These are phyloP conservation scores for Siniperca scherzeri DNA, from an alignment of 2,797 vertebrate genomes.

Conservation along the genomic window DNA sequence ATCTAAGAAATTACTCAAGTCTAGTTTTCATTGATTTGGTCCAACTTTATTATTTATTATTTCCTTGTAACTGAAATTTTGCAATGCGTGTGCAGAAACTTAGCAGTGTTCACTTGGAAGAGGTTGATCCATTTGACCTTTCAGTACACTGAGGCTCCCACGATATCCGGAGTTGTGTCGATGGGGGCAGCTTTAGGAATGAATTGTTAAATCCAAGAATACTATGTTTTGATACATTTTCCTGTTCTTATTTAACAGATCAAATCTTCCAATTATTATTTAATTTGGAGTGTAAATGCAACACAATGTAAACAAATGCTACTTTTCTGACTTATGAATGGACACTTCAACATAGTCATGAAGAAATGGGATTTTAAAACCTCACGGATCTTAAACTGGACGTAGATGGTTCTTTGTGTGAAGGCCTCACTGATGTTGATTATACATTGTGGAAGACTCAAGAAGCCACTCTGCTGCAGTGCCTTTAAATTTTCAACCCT, in stretches of 20 bases:
- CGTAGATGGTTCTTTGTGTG: slow-evolving; percentile 39
- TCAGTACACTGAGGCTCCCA: slow-evolving; percentile 34
- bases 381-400: slow-evolving; percentile 44
- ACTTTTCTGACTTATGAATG: slow-evolving; percentile 35
- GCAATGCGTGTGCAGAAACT: slow-evolving; percentile 46
- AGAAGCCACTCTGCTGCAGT: slow-evolving; percentile 69
- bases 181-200: slow-evolving; percentile 35
- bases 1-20: slow-evolving; percentile 47
- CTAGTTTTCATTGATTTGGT: slow-evolving; percentile 72
- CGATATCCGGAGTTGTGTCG: slow-evolving; percentile 14
- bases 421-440: slow-evolving; percentile 71
- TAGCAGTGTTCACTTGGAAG: slow-evolving; percentile 43
- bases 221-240: neutral
- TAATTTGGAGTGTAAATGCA: neutral
- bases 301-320: slow-evolving; percentile 46
- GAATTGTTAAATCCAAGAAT: slow-evolving; percentile 25
- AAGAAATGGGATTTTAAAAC: slow-evolving; percentile 42
- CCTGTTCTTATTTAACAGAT: neutral
- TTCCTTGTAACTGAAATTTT: slow-evolving; percentile 52
- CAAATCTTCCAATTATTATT: neutral
- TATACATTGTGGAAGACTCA: slow-evolving; percentile 77
- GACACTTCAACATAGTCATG: slow-evolving; percentile 12
- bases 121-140: slow-evolving; percentile 40
- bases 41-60: slow-evolving; percentile 71
- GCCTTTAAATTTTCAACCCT: slow-evolving; percentile 64